Base-by-base conservation (phyloP, 23 tunicate genomes). In the Aplidium turbinatum region DNA sequence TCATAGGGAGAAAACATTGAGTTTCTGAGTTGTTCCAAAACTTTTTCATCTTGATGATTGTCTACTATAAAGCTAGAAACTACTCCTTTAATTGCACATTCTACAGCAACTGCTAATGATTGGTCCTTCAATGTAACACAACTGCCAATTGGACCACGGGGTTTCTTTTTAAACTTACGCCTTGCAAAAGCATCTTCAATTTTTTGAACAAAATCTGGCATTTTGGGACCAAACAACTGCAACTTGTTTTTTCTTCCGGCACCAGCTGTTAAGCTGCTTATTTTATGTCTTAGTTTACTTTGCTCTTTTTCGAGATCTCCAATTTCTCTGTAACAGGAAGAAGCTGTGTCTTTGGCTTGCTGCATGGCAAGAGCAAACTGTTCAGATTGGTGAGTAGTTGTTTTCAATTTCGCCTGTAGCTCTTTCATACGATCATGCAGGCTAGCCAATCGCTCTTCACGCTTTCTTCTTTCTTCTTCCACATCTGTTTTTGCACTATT, bases 141-240 rank as follows among this genome's bases (percentile, higher is more conserved):
- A 33, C 69, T 75, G 28, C 97, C 97, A 31, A 91, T 78, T 0
- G 97, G 97, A 23, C 97, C 97, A 0, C 92, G 58, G 4, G 97
- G 97, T 68, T 79, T 84, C 31, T 73, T 70, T 1, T 52, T 26
- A 78, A 91, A 91, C 57, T 63, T 66, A 18, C 60, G 68, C 20
- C 46, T 38, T n/a, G 39, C 31, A 57, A 52, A 84, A 3, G 83
- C 97, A 22, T 91, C 82, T 25, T 91, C 97, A 32, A 91, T 79
- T 25, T 47, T 55, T 20, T 72, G 58, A 7, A 84, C 86, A 78
- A 91, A 84, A 2, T 84, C 76, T 11, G 92, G 92, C 97, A 91
- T 91, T 60, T 84, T 91, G 3, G 75, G 62, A 4, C 97, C 97
- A 74, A 84, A 91, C 56, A 91, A 65, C 52, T 76, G 85, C 47